A percentile compares a stretch with the other conserved stretches of the same genome.
phyloP scores from a whole-genome alignment of 1,140 invertebrate species.

The Nasonia vitripennis region DNA sequence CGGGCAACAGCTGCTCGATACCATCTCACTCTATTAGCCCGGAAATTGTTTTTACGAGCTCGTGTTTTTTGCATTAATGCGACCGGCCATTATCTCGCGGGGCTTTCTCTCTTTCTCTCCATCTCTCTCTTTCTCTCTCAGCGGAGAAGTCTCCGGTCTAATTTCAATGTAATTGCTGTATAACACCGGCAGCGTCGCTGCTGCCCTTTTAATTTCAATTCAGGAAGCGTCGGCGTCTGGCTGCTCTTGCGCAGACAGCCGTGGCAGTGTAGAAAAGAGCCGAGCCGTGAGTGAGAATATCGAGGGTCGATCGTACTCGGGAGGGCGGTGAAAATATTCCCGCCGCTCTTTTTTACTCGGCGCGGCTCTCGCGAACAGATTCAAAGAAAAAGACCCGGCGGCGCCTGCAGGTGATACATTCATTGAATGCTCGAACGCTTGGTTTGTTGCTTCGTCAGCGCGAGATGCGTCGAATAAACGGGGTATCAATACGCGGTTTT shows the following conservation, averaged over 20 bases:
- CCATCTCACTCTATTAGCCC: conserved; percentile 34
- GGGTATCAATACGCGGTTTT: too few species aligned
- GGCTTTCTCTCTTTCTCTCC: too few species aligned
- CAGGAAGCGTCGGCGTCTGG: background rate
- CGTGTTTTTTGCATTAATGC: conserved; percentile 44
- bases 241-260: background rate
- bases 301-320: background rate
- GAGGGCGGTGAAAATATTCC: background rate
- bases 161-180: conserved; percentile 40
- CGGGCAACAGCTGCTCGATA: conserved; percentile 31
- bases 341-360: background rate
- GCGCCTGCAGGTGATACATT: background rate
- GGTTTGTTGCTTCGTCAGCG: background rate
- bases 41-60: conserved; percentile 38
- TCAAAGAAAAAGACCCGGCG: background rate
- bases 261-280: background rate
- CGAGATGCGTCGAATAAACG: background rate
- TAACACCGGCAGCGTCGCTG: background rate
- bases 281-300: conserved; percentile 2
- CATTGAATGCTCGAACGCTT: background rate
- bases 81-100: conserved; percentile 7
- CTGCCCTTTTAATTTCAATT: conserved; percentile 36
- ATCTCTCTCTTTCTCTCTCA: background rate
- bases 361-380: background rate
- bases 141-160: conserved; percentile 23